phyloP scores from a whole-genome alignment of 1,140 invertebrate species.

The Platyscapa corneri region DNA sequence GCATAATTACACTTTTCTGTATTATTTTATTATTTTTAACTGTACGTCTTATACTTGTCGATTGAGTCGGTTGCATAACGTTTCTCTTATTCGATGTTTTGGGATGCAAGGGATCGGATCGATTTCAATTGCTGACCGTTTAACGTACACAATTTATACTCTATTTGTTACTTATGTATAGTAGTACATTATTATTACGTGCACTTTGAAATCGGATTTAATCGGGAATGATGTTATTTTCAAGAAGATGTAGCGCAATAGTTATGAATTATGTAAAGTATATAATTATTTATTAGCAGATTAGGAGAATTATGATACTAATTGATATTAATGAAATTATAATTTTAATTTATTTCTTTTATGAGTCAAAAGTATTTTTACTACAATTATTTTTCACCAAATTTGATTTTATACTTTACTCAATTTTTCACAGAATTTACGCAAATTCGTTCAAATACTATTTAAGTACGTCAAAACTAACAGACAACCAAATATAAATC shows the following conservation, averaged over 20 bases:
- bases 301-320: too few relatives aligned
- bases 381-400: not conserved
- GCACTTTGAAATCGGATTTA: not conserved
- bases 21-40: conserved; percentile 10
- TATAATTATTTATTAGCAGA: not conserved
- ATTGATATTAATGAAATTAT: not conserved
- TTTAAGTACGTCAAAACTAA: not conserved
- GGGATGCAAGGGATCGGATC: too few relatives aligned
- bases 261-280: not conserved
- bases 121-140: not conserved
- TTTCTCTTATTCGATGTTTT: not conserved
- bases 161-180: not conserved
- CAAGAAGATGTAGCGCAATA: not conserved
- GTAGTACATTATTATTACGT: not conserved
- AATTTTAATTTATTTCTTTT: not conserved
- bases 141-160: not conserved
- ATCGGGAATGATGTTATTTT: not conserved
- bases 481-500: not conserved
- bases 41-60: not conserved
- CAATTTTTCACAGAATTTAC: not conserved
- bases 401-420: not conserved
- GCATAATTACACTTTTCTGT: not conserved
- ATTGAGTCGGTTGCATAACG: not conserved
- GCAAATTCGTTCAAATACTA: not conserved
- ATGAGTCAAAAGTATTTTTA: not conserved